A percentile compares a stretch with the other conserved stretches of the same genome.
phyloP scores from a whole-genome alignment of 30 jellyfish, hydroid and myxozoan species.

The Aurelia coerulea region DNA sequence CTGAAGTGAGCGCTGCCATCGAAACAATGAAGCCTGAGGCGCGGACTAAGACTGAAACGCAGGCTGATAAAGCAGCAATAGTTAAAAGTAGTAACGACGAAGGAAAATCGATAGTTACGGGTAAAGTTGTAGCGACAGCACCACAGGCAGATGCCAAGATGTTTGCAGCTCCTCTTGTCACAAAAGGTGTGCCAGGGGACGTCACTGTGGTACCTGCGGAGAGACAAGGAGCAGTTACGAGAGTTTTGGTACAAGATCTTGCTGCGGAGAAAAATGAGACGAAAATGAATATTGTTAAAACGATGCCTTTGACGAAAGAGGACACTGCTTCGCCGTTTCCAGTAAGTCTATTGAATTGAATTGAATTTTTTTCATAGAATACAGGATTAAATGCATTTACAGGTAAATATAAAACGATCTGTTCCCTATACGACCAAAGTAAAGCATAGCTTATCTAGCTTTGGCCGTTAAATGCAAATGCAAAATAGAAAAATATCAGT shows the following conservation, averaged over 20 bases:
- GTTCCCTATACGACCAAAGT: too few relatives aligned
- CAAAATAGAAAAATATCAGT: too few relatives aligned
- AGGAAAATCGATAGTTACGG: neutral
- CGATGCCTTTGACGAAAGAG: slow-evolving; percentile 21
- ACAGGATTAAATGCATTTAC: too few relatives aligned
- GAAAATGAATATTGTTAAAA: slow-evolving; percentile 17
- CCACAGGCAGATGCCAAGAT: slow-evolving; percentile 60
- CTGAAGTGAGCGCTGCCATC: slow-evolving; percentile 1
- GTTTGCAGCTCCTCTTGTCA: slow-evolving; percentile 41
- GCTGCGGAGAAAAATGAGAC: slow-evolving; percentile 49
- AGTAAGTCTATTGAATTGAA: slow-evolving; percentile 6
- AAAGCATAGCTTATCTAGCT: too few relatives aligned
- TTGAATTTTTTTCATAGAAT: too few relatives aligned
- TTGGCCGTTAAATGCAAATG: too few relatives aligned
- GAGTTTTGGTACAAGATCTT: slow-evolving; percentile 49
- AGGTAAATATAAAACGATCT: neutral
- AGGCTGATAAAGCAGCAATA: neutral
- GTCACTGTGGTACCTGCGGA: slow-evolving; percentile 68
- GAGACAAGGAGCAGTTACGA: slow-evolving; percentile 46
- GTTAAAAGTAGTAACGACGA: neutral
- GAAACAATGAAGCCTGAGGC: slow-evolving; percentile 18
- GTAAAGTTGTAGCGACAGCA: slow-evolving; percentile 26
- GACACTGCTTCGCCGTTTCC: slow-evolving; percentile 23
- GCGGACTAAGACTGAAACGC: neutral
- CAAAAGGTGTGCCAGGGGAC: slow-evolving; percentile 52